Percentiles rank a stretch among this genome's conserved stretches.
Conservation (phyloP, 1,140 invertebrate genomes). For the Pseudomyrmex flavicornis region DNA sequence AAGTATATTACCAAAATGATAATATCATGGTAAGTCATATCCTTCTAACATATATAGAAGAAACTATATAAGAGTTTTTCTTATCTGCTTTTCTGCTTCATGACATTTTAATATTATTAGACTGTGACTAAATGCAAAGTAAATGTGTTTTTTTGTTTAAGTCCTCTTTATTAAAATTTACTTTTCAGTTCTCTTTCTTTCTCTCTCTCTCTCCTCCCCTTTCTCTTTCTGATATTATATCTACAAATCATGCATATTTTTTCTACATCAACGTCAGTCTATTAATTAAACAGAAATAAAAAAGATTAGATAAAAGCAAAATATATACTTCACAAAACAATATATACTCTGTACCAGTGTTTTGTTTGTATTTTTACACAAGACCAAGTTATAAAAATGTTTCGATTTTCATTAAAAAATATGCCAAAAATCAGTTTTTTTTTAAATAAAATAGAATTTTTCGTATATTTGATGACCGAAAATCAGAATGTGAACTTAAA, state of each 20-base stretch:
- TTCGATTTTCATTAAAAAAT: not conserved
- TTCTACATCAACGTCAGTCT: not conserved
- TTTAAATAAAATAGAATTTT: not conserved
- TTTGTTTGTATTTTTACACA: not conserved
- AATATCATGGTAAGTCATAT: slow-evolving; percentile 57
- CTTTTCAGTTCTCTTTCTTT: not conserved
- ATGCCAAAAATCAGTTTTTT: not conserved
- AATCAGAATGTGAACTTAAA: not conserved
- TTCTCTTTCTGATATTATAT: not conserved
- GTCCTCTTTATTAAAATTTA: slow-evolving; percentile 44
- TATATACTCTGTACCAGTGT: not conserved
- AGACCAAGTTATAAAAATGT: not conserved
- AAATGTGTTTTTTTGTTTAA: not conserved
- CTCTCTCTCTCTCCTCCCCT: too few relatives aligned
- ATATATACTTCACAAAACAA: not conserved
- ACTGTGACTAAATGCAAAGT: slow-evolving; percentile 54
- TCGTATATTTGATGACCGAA: not conserved
- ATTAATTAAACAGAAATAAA: slow-evolving; percentile 22
- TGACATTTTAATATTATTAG: slow-evolving; percentile 4
- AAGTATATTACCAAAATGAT: slow-evolving; percentile 49
- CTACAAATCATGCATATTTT: slow-evolving; percentile 33
- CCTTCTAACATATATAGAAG: slow-evolving; percentile 43
- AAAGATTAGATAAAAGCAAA: slow-evolving; percentile 24
- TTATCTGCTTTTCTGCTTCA: slow-evolving; percentile 13
- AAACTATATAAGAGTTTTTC: slow-evolving; percentile 48